These are phyloP conservation scores for Cercopithecus diana DNA, from an alignment of 2,797 vertebrate genomes.

Conservation along the genomic window DNA sequence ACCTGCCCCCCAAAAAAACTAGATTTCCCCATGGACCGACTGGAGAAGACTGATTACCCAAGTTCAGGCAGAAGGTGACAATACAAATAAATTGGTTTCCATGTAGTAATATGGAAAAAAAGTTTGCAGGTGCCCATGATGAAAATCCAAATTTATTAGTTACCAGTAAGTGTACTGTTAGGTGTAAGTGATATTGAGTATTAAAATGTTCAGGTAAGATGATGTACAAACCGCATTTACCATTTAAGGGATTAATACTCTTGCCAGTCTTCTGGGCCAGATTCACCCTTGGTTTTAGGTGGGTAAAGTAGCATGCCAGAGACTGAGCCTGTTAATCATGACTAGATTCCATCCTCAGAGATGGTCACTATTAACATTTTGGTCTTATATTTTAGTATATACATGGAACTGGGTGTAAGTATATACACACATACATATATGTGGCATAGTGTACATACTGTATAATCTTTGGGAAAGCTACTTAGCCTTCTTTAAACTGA, in stretches of 20 bases:
- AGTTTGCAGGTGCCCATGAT: neutral
- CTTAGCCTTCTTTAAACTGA: neutral
- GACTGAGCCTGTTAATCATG: neutral
- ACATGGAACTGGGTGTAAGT: neutral
- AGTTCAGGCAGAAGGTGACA: neutral
- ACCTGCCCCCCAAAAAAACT: neutral
- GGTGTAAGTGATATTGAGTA: neutral
- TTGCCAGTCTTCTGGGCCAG: neutral
- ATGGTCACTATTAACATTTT: neutral
- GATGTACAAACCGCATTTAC: neutral
- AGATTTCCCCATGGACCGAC: neutral
- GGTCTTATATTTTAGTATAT: neutral
- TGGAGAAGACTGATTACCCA: neutral
- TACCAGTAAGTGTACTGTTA: neutral
- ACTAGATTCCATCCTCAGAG: neutral
- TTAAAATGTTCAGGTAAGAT: neutral
- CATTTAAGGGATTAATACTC: neutral
- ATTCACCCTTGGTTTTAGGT: neutral
- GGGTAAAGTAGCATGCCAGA: neutral
- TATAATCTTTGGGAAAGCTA: neutral
- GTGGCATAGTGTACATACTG: neutral
- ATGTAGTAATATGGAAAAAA: neutral
- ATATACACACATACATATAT: neutral
- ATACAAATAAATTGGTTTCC: neutral
- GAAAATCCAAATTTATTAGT: neutral